phyloP scores from a whole-genome alignment of 2,113 vertebrate genomes.

The Brachyhypopomus occidentalis region DNA sequence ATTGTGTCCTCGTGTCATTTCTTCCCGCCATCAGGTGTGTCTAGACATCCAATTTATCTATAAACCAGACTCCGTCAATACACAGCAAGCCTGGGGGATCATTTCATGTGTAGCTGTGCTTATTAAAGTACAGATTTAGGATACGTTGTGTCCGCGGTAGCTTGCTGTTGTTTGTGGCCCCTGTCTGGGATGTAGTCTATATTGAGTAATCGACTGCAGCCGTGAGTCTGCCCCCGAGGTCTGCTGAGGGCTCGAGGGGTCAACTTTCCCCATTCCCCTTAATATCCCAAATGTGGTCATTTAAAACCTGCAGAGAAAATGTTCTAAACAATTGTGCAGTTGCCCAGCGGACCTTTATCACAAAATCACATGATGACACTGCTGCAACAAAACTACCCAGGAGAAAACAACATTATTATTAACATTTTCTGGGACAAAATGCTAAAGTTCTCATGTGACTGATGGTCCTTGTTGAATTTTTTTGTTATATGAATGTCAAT shows the following conservation, averaged over 20 bases:
- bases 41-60: constrained; percentile 21
- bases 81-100: constrained; percentile 8
- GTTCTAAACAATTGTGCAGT: neutral
- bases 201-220: constrained; percentile 30
- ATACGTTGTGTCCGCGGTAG: constrained; percentile 3
- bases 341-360: neutral
- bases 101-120: neutral
- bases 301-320: constrained; percentile 5
- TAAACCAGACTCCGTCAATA: constrained; percentile 9
- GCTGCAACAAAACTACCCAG: neutral
- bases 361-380: neutral
- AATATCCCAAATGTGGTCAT: constrained; percentile 16
- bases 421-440: neutral
- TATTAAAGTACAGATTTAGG: constrained; percentile 17
- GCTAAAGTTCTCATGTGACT: neutral
- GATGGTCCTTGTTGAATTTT: constrained; percentile 12
- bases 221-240: constrained; percentile 2
- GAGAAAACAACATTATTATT: constrained; percentile 1
- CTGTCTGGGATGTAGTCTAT: constrained; percentile 17
- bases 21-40: neutral
- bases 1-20: constrained; percentile 19
- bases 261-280: constrained; percentile 15
- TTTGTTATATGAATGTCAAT: too few species aligned
- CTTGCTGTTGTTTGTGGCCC: constrained; percentile 17
- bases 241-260: neutral